These are phyloP conservation scores for Drosophila asahinai DNA, from an alignment of 1,140 invertebrate genomes.

Conservation along the genomic window DNA sequence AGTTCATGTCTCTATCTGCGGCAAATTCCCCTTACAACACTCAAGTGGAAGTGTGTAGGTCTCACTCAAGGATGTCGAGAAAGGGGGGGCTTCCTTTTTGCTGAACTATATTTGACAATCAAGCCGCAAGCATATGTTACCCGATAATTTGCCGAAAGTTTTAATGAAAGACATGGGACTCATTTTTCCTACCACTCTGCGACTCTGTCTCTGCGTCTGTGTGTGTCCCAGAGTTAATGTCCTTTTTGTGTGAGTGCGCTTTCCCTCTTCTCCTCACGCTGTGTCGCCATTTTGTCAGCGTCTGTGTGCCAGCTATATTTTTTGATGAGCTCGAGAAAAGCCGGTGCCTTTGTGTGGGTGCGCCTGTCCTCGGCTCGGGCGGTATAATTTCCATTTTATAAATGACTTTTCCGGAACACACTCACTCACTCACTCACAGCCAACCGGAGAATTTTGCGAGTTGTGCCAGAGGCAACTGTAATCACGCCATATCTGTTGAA, in stretches of 20 bases:
- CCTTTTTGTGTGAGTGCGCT: constrained; percentile 38
- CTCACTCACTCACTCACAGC: neutral
- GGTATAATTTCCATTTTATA: constrained; percentile 73
- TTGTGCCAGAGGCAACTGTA: constrained; percentile 70
- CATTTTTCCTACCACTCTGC: constrained; percentile 71
- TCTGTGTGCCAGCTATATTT: constrained; percentile 67
- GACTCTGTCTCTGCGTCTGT: constrained; percentile 7
- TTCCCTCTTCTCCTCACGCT: constrained; percentile 9
- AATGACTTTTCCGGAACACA: constrained; percentile 66
- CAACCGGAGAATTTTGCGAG: constrained; percentile 16
- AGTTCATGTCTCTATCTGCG: constrained; percentile 51
- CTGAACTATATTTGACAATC: constrained; percentile 74
- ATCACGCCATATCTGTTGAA: constrained; percentile 82
- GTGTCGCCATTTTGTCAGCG: constrained; percentile 69
- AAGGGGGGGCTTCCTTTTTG: constrained; percentile 27
- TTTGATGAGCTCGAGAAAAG: constrained; percentile 78
- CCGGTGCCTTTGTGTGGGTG: constrained; percentile 27
- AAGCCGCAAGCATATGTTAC: constrained; percentile 85
- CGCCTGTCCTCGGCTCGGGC: constrained; percentile 37
- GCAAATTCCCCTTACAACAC: constrained; percentile 76
- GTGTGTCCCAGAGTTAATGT: constrained; percentile 44
- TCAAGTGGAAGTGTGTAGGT: constrained; percentile 74
- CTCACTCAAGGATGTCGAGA: constrained; percentile 34
- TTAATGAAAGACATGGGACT: constrained; percentile 85
- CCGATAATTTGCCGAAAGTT: constrained; percentile 85